Evolutionary conservation across 2,888 invertebrate species (phyloP).

Genomic region (Aquatica leii): DNA sequence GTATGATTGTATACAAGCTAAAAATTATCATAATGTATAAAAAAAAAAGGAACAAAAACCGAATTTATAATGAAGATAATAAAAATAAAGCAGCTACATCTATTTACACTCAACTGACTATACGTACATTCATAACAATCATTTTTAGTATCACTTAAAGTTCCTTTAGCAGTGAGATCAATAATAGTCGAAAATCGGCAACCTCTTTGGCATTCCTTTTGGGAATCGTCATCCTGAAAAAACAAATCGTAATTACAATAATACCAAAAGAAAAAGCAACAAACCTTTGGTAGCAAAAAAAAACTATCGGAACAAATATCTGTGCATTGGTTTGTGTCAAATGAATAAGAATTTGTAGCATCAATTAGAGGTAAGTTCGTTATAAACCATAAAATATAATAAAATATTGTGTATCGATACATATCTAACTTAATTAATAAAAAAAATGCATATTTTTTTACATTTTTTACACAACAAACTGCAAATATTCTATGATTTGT

Average conservation of each 20-base stretch:
- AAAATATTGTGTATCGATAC: neutral
- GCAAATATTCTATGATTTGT: too few relatives aligned
- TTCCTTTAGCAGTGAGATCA: constrained; percentile 49
- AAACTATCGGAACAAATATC: constrained; percentile 30
- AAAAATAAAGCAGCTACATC: too few relatives aligned
- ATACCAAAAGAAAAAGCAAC: neutral
- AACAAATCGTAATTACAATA: neutral
- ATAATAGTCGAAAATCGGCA: constrained; percentile 54
- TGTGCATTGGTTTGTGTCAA: constrained; percentile 19
- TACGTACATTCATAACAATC: constrained; percentile 54
- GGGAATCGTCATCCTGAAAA: constrained; percentile 49
- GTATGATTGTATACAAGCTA: constrained; percentile 52
- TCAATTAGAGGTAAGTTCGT: constrained; percentile 3
- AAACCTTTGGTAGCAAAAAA: constrained; percentile 22
- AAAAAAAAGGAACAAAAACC: too few relatives aligned
- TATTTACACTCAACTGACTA: too few relatives aligned
- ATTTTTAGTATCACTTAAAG: constrained; percentile 49
- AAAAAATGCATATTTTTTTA: too few relatives aligned
- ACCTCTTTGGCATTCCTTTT: constrained; percentile 52
- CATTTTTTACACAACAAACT: too few relatives aligned
- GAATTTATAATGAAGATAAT: too few relatives aligned
- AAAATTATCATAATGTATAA: constrained; percentile 27
- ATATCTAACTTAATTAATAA: too few relatives aligned
- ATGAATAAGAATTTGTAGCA: constrained; percentile 6
- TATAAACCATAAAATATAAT: constrained; percentile 6